Base-by-base conservation (phyloP, 23 tunicate genomes). In the Ascidia mentula region DNA sequence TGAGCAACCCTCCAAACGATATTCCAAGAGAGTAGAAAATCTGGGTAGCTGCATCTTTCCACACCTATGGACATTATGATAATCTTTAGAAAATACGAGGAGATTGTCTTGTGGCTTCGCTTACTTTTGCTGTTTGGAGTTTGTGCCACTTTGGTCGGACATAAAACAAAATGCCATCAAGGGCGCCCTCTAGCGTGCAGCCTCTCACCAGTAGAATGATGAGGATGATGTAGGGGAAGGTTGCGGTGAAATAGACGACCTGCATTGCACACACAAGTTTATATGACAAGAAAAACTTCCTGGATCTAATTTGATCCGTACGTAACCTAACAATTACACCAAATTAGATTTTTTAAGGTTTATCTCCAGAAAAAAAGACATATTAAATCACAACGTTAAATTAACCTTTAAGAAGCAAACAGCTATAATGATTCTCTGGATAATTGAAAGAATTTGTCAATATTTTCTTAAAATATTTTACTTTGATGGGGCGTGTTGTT, bases 11-110 rank as follows among this genome's bases (percentile, higher is more conserved):
- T 26, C 94, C 94, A 73, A 94, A 94, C 17, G 89, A 82, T 4
- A 88, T 86, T 37, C 99, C 99, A 26, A 96, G 87, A 0, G 99
- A 96, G 60, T 90, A 96, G 73, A 96, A 96, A 6, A 96, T 96
- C 79, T 96, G 99, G 17, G 92, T 90, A 18, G 99, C 99, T 24
- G 99, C 99, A 26, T 84, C 93, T 18, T 76, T 85, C 99, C 99
- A 96, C 9, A 96, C 99, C 97, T 92, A 36, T 6, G 33, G 24
- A 53, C 7, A 9, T 53, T 53, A 26, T 53, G 12, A 53, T 9
- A 42, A 42, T 9, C 15, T 42, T 15, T 42, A 9, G 12, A 42
- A 12, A 42, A 42, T 42, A 42, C 12, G 15, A 42, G 12, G 12
- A 42, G 12, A 42, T 42, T 42, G 22, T 9, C 24, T 20, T 53